phyloP scores from a whole-genome alignment of 2,797 vertebrate species.

The Enteromius anoplus region DNA sequence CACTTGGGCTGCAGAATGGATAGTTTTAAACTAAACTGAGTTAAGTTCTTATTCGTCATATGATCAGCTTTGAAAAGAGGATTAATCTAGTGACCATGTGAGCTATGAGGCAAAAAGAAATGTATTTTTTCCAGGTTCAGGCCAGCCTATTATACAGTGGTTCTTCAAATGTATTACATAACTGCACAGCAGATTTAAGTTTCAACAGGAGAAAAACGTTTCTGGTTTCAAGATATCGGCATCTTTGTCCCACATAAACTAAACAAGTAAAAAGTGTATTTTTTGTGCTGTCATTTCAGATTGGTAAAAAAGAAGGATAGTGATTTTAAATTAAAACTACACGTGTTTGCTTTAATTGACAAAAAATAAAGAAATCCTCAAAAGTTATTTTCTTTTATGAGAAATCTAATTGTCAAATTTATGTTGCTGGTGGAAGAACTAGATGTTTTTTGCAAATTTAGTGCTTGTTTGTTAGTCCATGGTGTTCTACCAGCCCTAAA shows the following conservation, averaged over 20 bases:
- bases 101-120: background rate
- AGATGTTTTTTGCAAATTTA: background rate
- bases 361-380: background rate
- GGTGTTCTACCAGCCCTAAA: background rate
- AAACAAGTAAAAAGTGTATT: background rate
- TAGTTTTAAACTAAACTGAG: constrained; percentile 12
- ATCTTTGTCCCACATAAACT: background rate
- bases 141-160: constrained; percentile 14
- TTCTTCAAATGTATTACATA: constrained; percentile 24
- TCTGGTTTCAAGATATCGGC: background rate
- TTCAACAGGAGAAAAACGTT: background rate
- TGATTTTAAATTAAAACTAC: background rate
- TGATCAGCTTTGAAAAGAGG: constrained; percentile 39
- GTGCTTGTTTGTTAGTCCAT: background rate
- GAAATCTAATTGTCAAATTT: background rate
- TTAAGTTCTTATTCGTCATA: constrained; percentile 20
- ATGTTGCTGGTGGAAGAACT: background rate
- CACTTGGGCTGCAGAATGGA: background rate
- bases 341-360: background rate
- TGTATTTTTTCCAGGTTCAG: constrained; percentile 4
- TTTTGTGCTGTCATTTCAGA: background rate
- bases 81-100: constrained; percentile 40
- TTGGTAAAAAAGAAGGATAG: background rate
- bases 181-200: background rate
- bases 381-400: background rate